Percentiles rank a stretch among this genome's conserved stretches.
Evolutionary conservation across 2,888 invertebrate genomes (phyloP).

Genomic region (Aspidiotus destructor): DNA sequence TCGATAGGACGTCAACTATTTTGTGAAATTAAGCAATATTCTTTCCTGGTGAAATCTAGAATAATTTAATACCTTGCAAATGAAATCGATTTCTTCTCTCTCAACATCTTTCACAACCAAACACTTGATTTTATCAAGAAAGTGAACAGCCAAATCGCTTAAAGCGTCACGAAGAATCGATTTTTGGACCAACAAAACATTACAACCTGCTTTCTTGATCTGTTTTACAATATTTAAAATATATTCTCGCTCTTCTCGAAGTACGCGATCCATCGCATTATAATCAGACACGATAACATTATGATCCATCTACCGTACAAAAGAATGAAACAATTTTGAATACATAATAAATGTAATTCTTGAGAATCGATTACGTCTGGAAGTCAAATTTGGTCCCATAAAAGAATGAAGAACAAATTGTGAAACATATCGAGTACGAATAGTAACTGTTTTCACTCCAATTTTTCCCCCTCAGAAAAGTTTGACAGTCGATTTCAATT

Average conservation of each 20-base stretch:
- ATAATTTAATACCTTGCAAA: slow-evolving; percentile 60
- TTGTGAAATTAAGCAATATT: background rate
- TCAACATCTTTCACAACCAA: slow-evolving; percentile 98
- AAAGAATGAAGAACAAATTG: no score
- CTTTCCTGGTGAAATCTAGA: background rate
- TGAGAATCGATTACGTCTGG: no score
- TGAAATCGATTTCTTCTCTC: slow-evolving; percentile 94
- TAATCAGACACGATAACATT: slow-evolving; percentile 95
- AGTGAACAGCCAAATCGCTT: slow-evolving; percentile 93
- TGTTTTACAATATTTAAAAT: slow-evolving; percentile 97
- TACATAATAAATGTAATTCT: background rate
- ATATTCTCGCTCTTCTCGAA: slow-evolving; percentile 95
- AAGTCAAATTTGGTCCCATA: no score
- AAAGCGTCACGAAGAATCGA: slow-evolving; percentile 77
- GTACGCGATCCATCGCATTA: slow-evolving; percentile 97
- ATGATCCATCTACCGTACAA: slow-evolving; percentile 70
- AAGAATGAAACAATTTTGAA: slow-evolving; percentile 5
- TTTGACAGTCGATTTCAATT: no score
- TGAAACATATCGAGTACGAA: no score
- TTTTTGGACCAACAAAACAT: slow-evolving; percentile 84
- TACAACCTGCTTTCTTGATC: slow-evolving; percentile 97
- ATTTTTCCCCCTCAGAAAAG: no score
- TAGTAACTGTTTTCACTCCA: no score
- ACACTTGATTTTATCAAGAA: slow-evolving; percentile 96
- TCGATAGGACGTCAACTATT: background rate